Percentiles rank a stretch among this genome's conserved stretches.
Conservation (phyloP, 2,113 vertebrate genomes). For the Orientallactaga bullata region DNA sequence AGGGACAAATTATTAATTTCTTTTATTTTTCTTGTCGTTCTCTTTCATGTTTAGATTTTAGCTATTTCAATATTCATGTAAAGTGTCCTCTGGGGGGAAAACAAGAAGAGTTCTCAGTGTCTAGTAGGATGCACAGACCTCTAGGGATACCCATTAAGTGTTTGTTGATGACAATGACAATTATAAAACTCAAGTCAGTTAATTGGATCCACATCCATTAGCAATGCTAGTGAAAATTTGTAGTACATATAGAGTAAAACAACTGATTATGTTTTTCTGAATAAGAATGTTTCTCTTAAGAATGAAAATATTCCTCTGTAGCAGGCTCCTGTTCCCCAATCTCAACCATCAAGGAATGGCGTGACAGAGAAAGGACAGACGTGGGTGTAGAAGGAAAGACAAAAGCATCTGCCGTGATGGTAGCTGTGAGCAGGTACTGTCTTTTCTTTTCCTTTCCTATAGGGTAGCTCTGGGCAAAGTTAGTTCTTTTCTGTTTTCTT, state of each 20-base stretch:
- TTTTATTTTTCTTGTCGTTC: slow-evolving; percentile 40
- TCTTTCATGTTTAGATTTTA: slow-evolving; percentile 46
- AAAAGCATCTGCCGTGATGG: not conserved
- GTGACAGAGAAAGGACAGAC: not conserved
- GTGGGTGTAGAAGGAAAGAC: not conserved
- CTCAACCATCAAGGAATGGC: not conserved
- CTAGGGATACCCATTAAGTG: not conserved
- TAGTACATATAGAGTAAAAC: not conserved
- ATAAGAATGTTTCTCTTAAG: not conserved
- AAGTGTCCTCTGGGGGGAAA: slow-evolving; percentile 10
- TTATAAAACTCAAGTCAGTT: slow-evolving; percentile 44
- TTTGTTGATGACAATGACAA: not conserved
- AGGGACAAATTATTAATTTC: slow-evolving; percentile 28
- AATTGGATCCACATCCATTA: not conserved
- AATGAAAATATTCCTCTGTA: not conserved
- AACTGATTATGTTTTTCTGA: not conserved
- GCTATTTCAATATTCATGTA: slow-evolving; percentile 47
- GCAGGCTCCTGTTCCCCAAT: not conserved
- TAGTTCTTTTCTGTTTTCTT: not conserved
- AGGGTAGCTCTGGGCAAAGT: not conserved
- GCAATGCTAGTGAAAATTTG: not conserved
- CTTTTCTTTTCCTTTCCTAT: not conserved
- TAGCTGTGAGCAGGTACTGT: not conserved
- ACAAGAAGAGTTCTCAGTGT: not conserved
- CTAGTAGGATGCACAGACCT: not conserved